A percentile compares a stretch with the other conserved stretches of the same genome.
Evolutionary conservation across 2,888 invertebrate species (phyloP).

Genomic region (Habrosyne pyritoides): DNA sequence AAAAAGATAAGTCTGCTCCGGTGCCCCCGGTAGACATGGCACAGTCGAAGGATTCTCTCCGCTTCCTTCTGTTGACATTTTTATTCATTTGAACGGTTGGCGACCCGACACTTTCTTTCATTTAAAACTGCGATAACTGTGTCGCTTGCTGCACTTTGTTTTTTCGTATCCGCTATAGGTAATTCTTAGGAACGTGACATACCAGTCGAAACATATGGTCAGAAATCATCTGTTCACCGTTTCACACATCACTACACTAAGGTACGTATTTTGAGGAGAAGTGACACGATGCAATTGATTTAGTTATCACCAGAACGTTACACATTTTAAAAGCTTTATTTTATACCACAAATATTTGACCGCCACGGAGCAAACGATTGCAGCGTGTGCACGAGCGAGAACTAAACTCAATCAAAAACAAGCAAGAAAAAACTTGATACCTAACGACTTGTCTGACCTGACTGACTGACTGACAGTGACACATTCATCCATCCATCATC

Average conservation of each 20-base stretch:
- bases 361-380: slow-evolving; percentile 58
- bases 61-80: slow-evolving; percentile 87
- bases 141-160: slow-evolving; percentile 41
- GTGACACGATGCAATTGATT: slow-evolving; percentile 41
- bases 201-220: slow-evolving; percentile 75
- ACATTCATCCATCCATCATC: no score
- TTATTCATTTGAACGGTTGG: slow-evolving; percentile 84
- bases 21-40: slow-evolving; percentile 78
- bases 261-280: slow-evolving; percentile 46
- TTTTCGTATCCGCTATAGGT: slow-evolving; percentile 35
- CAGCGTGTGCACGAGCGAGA: slow-evolving; percentile 47
- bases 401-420: slow-evolving; percentile 58
- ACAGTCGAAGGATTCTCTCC: slow-evolving; percentile 82
- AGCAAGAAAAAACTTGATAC: slow-evolving; percentile 38
- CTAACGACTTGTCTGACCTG: slow-evolving; percentile 45
- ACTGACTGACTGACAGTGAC: slow-evolving; percentile 25
- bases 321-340: slow-evolving; percentile 38
- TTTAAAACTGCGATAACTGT: slow-evolving; percentile 64
- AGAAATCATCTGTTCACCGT: slow-evolving; percentile 73
- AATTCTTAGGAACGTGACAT: slow-evolving; percentile 51
- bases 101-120: slow-evolving; percentile 68
- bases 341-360: slow-evolving; percentile 38
- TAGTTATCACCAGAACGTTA: slow-evolving; percentile 31
- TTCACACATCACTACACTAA: slow-evolving; percentile 69
- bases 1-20: slow-evolving; percentile 80